phyloP scores from a whole-genome alignment of 2,113 vertebrate species.

The Herpailurus yagouaroundi region DNA sequence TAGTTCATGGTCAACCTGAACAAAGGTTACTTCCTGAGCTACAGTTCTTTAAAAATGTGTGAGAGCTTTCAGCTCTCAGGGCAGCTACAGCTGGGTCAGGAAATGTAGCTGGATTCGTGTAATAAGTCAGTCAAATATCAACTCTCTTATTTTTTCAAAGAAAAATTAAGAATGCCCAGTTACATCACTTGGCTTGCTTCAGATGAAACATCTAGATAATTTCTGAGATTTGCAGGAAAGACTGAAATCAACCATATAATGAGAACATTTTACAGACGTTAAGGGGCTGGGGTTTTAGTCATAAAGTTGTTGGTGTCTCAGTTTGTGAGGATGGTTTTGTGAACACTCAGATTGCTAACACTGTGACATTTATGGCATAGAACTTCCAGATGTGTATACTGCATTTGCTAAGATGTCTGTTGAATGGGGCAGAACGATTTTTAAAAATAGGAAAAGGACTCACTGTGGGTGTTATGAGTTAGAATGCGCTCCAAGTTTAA shows the following conservation, averaged over 20 bases:
- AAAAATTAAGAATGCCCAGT: neutral
- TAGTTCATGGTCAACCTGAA: neutral
- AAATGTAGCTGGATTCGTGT: neutral
- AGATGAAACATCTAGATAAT: constrained; percentile 41
- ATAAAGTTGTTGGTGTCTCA: neutral
- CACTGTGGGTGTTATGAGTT: neutral
- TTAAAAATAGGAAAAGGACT: neutral
- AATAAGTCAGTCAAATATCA: neutral
- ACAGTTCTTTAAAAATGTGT: neutral
- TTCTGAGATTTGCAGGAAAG: constrained; percentile 32
- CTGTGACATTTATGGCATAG: neutral
- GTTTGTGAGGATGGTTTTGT: neutral
- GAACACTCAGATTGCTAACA: neutral
- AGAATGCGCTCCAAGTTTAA: neutral
- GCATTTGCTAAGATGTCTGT: neutral
- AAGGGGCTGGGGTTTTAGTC: neutral
- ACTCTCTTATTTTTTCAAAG: neutral
- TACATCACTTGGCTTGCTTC: neutral
- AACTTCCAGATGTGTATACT: neutral
- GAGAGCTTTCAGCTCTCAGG: neutral
- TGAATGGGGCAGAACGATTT: neutral
- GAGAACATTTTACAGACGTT: neutral
- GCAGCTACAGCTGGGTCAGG: neutral
- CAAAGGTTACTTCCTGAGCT: neutral
- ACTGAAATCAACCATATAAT: neutral